phyloP scores from a whole-genome alignment of 2,797 vertebrate species.

The Gymnoscopelus microlampas region DNA sequence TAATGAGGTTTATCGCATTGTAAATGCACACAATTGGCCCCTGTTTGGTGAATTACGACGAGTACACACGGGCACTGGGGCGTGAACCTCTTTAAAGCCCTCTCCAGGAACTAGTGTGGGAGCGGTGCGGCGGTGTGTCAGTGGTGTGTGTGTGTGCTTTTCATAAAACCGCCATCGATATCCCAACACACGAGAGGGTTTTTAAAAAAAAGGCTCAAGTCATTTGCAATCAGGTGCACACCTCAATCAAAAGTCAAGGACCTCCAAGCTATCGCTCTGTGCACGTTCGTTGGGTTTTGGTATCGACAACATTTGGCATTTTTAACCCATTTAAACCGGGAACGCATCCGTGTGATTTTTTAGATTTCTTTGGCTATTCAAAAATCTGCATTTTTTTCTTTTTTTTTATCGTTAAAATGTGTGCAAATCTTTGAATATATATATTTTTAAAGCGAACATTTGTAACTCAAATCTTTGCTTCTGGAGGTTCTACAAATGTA shows the following conservation, averaged over 20 bases:
- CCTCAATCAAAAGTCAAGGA: conserved; percentile 69
- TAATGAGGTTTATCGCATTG: conserved; percentile 80
- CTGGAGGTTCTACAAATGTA: no score
- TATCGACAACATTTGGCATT: conserved; percentile 65
- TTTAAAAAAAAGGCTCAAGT: conserved; percentile 44
- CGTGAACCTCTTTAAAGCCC: conserved; percentile 56
- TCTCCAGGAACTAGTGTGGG: conserved; percentile 44
- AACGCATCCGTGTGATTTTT: no score
- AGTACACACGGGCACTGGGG: conserved; percentile 61
- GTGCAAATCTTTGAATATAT: no score
- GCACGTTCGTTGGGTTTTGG: conserved; percentile 46
- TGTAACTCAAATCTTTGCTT: no score
- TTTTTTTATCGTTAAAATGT: no score
- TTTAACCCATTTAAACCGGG: no score
- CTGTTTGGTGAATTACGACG: conserved; percentile 69
- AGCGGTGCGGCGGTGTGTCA: conserved; percentile 24
- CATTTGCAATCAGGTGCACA: conserved; percentile 49
- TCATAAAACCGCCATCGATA: conserved; percentile 54
- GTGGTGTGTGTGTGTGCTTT: conserved; percentile 39
- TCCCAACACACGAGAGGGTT: conserved; percentile 50
- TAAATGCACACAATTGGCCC: conserved; percentile 75
- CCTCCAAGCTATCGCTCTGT: conserved; percentile 21
- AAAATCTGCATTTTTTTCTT: no score
- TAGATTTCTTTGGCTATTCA: no score
- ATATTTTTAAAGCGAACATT: no score